Evolutionary conservation across 2,113 vertebrate genomes (phyloP).

Genomic region (Strigops habroptila): DNA sequence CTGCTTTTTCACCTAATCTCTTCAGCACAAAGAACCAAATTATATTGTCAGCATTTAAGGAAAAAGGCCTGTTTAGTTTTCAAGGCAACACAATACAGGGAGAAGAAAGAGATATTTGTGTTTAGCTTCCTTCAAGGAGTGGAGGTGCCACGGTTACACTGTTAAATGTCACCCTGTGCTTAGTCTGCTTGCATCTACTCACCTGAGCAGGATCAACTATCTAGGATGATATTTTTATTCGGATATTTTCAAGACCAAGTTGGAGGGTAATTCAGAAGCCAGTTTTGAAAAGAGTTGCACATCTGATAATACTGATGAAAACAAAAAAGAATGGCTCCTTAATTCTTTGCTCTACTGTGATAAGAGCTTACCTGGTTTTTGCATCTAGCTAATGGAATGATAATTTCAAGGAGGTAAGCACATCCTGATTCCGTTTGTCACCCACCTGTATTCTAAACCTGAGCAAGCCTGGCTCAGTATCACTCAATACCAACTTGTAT

Average conservation of each 20-base stretch:
- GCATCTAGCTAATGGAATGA: neutral
- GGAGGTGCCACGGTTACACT: neutral
- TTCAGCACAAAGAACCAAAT: neutral
- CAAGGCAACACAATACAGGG: neutral
- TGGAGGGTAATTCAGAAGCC: neutral
- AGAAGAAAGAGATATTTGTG: neutral
- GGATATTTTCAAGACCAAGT: neutral
- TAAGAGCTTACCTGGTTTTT: neutral
- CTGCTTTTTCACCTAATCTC: neutral
- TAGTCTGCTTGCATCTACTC: neutral
- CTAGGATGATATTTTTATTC: neutral
- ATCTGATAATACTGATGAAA: neutral
- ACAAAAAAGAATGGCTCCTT: neutral
- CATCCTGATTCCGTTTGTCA: neutral
- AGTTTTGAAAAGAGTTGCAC: neutral
- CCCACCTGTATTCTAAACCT: neutral
- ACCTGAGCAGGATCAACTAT: neutral
- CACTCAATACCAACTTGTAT: neutral
- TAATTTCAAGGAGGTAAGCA: neutral
- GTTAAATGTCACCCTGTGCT: neutral
- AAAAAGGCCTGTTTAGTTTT: neutral
- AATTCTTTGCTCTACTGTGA: neutral
- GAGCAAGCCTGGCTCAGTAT: neutral
- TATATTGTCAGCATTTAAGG: neutral
- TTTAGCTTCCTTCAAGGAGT: fast-evolving